These are phyloP conservation scores for Nebria ingens DNA, from an alignment of 1,140 invertebrate species.

Conservation along the genomic window DNA sequence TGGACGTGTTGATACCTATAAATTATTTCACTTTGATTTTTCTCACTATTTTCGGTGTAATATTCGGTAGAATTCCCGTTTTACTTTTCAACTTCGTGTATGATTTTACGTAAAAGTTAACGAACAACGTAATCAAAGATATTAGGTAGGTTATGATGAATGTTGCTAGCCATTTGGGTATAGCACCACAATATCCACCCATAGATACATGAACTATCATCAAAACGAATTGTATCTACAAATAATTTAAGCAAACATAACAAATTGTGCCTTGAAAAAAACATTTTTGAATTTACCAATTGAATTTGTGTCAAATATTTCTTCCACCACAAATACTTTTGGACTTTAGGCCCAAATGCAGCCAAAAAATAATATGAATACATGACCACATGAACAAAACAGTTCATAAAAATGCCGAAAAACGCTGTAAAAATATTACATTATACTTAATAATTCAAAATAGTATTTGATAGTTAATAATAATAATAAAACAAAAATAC, in stretches of 20 bases:
- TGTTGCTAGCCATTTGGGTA: slow-evolving; percentile 10
- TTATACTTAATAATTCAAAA: background rate
- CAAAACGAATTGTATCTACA: slow-evolving; percentile 14
- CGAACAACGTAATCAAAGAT: slow-evolving; percentile 13
- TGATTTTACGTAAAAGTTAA: slow-evolving; percentile 12
- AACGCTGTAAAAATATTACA: background rate
- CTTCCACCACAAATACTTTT: slow-evolving; percentile 4
- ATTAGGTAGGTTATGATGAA: slow-evolving; percentile 14
- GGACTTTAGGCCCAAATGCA: background rate
- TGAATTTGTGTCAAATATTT: background rate
- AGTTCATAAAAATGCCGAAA: slow-evolving; percentile 2
- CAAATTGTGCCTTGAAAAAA: background rate
- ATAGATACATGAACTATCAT: slow-evolving; percentile 12
- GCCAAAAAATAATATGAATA: background rate
- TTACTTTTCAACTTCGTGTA: slow-evolving; percentile 7
- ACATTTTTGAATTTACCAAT: slow-evolving; percentile 2
- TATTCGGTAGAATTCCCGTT: too few relatives aligned
- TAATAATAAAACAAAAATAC: background rate
- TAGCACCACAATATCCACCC: slow-evolving; percentile 12
- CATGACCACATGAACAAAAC: background rate
- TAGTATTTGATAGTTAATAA: background rate
- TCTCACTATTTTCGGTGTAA: too few relatives aligned
- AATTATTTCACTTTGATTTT: too few relatives aligned
- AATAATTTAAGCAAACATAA: slow-evolving; percentile 2
- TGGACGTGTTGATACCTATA: too few relatives aligned